phyloP scores from a whole-genome alignment of 2,888 invertebrate species.

The Anticlea derivata region DNA sequence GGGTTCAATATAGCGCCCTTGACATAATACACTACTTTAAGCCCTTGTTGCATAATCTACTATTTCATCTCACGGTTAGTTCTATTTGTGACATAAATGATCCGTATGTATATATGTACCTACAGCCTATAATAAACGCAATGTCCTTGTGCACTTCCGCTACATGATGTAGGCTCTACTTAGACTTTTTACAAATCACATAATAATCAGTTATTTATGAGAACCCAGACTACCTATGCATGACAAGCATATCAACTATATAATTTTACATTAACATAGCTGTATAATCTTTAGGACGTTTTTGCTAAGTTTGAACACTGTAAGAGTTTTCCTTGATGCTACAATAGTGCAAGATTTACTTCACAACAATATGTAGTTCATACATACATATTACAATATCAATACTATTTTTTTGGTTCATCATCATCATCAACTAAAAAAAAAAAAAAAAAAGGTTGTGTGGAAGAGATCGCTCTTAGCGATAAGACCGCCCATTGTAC shows the following conservation, averaged over 20 bases:
- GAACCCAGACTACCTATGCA: conserved; percentile 2
- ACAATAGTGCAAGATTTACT: no score
- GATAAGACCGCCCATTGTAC: no score
- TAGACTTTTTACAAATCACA: conserved; percentile 16
- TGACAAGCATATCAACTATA: conserved; percentile 14
- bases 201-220: conserved; percentile 4
- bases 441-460: no score
- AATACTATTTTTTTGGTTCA: no score
- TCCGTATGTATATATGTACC: neutral
- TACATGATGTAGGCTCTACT: conserved; percentile 30
- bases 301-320: neutral
- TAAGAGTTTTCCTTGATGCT: no score
- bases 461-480: no score
- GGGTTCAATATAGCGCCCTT: no score
- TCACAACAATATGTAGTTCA: no score
- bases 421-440: no score
- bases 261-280: neutral
- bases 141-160: conserved; percentile 57
- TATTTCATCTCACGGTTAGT: conserved; percentile 5
- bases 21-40: no score
- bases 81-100: conserved; percentile 13
- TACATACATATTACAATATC: no score
- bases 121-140: conserved; percentile 5
- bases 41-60: no score
- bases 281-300: neutral